Conservation (phyloP, 1,140 invertebrate genomes). For the Drosophila carrolli region DNA sequence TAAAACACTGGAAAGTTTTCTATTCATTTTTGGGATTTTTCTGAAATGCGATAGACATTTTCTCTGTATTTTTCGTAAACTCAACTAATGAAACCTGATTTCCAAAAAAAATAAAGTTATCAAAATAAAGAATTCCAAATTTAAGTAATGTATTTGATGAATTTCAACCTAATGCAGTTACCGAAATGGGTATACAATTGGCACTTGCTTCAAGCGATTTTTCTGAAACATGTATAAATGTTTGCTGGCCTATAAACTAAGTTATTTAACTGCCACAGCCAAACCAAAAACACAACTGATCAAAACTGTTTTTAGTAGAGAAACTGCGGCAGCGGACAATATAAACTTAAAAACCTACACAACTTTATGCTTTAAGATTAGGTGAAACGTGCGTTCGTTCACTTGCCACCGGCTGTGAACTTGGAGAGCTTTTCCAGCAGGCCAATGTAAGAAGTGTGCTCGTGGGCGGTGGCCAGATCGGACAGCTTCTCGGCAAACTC, state of each 20-base stretch:
- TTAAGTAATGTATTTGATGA: conserved; percentile 48
- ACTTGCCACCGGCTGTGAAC: conserved; percentile 90
- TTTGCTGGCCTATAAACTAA: conserved; percentile 51
- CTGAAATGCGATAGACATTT: neutral
- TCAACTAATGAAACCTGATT: too few species aligned
- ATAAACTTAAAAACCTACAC: conserved; percentile 75
- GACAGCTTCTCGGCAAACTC: conserved; percentile 95
- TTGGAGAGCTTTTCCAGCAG: conserved; percentile 93
- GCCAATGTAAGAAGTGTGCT: conserved; percentile 94
- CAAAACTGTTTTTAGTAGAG: conserved; percentile 67
- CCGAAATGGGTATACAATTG: conserved; percentile 12
- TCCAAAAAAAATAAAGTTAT: too few species aligned
- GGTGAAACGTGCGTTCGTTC: conserved; percentile 44
- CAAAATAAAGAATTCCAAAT: neutral
- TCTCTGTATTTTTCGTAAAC: too few species aligned
- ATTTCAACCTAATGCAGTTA: conserved; percentile 22
- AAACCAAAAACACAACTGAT: conserved; percentile 51
- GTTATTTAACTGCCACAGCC: conserved; percentile 9
- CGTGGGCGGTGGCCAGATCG: conserved; percentile 94
- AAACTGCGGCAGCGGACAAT: conserved; percentile 51
- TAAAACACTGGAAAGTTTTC: neutral
- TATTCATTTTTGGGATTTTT: neutral
- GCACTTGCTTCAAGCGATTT: conserved; percentile 12
- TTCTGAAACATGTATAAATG: conserved; percentile 44
- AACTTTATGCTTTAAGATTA: conserved; percentile 62